A percentile compares a stretch with the other conserved stretches of the same genome.
phyloP scores from a whole-genome alignment of 2,888 invertebrate genomes.

The Thyatira batis region DNA sequence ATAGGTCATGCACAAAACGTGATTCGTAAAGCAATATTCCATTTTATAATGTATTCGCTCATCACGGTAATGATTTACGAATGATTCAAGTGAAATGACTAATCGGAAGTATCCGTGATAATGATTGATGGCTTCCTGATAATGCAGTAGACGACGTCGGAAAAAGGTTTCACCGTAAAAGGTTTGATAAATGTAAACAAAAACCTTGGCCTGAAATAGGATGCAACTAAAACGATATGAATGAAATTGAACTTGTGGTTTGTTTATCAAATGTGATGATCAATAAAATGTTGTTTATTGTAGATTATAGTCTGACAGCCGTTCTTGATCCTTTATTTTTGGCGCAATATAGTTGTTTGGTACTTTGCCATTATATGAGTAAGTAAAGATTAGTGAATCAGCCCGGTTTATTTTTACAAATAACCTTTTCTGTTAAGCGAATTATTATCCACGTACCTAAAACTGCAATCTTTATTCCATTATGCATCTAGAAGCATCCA shows the following conservation, averaged over 20 bases:
- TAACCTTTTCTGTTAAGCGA: no score
- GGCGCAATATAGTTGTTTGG: no score
- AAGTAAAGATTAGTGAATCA: no score
- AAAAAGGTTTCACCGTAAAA: background rate
- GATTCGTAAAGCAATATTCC: background rate
- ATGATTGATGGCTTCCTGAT: slow-evolving; percentile 1
- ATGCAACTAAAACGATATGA: background rate
- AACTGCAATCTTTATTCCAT: no score
- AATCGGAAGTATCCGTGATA: background rate
- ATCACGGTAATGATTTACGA: background rate
- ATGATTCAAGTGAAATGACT: background rate
- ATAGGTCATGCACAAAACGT: slow-evolving; percentile 6
- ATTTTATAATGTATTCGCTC: background rate
- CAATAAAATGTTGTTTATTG: background rate
- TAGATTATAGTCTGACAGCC: no score
- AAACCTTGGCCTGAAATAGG: background rate
- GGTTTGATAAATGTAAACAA: background rate
- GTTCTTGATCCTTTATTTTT: no score
- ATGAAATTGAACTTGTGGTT: background rate
- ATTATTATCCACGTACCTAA: no score
- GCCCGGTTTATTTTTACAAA: no score
- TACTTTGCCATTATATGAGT: no score
- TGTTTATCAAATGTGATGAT: background rate
- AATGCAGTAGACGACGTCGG: background rate
- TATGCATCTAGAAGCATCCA: no score